Evolutionary conservation across 2,113 vertebrate species (phyloP).

Genomic region (Neolamprologus variostigma): DNA sequence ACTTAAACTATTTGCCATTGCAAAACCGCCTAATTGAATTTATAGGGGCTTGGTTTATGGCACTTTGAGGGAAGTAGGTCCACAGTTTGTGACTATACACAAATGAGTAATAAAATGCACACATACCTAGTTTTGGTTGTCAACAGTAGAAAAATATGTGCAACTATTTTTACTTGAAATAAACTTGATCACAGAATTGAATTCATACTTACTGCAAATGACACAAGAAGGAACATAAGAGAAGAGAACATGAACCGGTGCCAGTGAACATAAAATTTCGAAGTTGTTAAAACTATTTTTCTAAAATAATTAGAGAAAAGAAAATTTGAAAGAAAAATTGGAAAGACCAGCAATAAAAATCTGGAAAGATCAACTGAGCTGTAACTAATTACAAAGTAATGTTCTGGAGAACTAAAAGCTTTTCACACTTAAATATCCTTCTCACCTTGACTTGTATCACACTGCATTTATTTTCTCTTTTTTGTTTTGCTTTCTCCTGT

Average conservation of each 20-base stretch:
- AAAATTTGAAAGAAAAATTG: background rate
- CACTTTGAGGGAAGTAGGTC: background rate
- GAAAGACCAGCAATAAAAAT: background rate
- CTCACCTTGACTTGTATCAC: background rate
- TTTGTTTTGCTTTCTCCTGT: background rate
- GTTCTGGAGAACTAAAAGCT: background rate
- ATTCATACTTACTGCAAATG: background rate
- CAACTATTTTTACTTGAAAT: background rate
- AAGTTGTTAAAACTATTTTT: background rate
- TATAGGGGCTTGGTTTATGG: background rate
- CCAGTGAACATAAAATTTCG: background rate
- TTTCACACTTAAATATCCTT: background rate
- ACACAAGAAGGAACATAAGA: background rate
- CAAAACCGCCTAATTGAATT: background rate
- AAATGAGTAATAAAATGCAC: background rate
- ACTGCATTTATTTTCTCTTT: background rate
- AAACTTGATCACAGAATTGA: background rate
- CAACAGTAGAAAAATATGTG: background rate
- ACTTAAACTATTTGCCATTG: background rate
- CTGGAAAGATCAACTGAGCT: background rate
- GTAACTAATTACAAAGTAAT: background rate
- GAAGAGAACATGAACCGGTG: background rate
- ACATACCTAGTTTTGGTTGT: background rate
- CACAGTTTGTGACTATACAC: background rate
- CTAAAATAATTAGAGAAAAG: background rate